phyloP scores from a whole-genome alignment of 2,888 invertebrate species.

The Ectemnius continuus region DNA sequence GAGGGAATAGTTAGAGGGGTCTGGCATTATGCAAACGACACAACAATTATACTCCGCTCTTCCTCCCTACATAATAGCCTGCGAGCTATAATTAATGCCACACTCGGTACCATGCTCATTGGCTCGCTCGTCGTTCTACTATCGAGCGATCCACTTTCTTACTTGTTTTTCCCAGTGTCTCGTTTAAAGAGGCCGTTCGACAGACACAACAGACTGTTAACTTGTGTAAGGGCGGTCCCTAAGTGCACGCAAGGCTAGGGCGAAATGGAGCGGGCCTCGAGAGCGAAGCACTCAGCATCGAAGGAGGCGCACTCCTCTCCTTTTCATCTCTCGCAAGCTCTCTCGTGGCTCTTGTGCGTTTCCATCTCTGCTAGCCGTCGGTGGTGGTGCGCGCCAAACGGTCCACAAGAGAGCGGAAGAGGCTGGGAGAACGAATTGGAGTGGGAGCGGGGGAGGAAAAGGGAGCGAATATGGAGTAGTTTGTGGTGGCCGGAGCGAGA shows the following conservation, averaged over 20 bases:
- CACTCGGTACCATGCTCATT: too few relatives aligned
- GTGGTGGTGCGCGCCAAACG: not conserved
- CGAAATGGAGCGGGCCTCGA: slow-evolving; percentile 58
- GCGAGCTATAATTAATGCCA: too few relatives aligned
- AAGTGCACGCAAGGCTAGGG: slow-evolving; percentile 30
- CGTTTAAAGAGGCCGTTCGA: too few relatives aligned
- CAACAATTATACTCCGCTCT: slow-evolving; percentile 72
- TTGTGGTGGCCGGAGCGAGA: not conserved
- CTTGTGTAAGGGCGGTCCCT: not conserved
- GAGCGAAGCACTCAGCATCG: not conserved
- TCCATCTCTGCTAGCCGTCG: not conserved
- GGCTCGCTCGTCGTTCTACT: too few relatives aligned
- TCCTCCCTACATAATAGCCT: slow-evolving; percentile 62
- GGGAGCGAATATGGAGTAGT: not conserved
- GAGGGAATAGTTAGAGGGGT: slow-evolving; percentile 65
- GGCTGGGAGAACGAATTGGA: slow-evolving; percentile 1
- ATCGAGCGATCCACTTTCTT: too few relatives aligned
- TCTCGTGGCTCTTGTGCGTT: slow-evolving; percentile 28
- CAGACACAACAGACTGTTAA: too few relatives aligned
- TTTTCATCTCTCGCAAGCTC: not conserved
- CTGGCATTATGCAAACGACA: slow-evolving; percentile 74
- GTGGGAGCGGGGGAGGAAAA: not conserved
- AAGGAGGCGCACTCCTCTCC: slow-evolving; percentile 5
- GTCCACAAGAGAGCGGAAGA: not conserved
- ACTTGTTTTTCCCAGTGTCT: too few relatives aligned